These are phyloP conservation scores for Onchidella celtica DNA, from an alignment of 2,888 invertebrate species.

Conservation along the genomic window DNA sequence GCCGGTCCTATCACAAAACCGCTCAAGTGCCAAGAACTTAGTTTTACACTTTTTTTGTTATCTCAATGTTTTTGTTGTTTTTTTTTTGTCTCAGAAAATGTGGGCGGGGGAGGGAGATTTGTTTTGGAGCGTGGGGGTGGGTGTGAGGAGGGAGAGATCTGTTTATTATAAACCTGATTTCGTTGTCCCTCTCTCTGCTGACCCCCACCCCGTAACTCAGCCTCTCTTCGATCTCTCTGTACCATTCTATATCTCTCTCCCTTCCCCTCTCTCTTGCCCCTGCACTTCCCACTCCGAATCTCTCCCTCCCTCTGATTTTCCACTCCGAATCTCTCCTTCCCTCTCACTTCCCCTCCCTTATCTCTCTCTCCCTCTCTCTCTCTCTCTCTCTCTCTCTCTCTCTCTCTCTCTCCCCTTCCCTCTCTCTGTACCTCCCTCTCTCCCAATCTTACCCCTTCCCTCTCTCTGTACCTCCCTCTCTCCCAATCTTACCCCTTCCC, in stretches of 20 bases:
- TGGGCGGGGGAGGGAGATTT: background rate
- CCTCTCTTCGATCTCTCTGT: background rate
- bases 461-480: no score
- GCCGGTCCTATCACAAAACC: no score
- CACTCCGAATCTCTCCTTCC: background rate
- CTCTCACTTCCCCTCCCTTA: background rate
- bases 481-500: no score
- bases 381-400: constrained; percentile 3
- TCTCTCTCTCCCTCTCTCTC: no score
- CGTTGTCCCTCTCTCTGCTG: background rate
- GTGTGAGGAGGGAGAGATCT: background rate
- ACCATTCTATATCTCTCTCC: background rate
- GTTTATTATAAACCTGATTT: background rate
- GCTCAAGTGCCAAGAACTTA: background rate
- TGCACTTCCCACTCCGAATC: background rate
- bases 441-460: no score
- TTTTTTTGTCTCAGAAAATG: background rate
- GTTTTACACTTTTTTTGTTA: background rate
- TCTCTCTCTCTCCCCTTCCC: background rate
- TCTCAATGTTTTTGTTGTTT: background rate
- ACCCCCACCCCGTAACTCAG: background rate
- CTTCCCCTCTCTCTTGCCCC: background rate
- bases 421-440: background rate
- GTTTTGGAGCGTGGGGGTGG: background rate
- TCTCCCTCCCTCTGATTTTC: background rate